Conservation (phyloP, 2,113 vertebrate genomes). For the Hymenochirus boettgeri region DNA sequence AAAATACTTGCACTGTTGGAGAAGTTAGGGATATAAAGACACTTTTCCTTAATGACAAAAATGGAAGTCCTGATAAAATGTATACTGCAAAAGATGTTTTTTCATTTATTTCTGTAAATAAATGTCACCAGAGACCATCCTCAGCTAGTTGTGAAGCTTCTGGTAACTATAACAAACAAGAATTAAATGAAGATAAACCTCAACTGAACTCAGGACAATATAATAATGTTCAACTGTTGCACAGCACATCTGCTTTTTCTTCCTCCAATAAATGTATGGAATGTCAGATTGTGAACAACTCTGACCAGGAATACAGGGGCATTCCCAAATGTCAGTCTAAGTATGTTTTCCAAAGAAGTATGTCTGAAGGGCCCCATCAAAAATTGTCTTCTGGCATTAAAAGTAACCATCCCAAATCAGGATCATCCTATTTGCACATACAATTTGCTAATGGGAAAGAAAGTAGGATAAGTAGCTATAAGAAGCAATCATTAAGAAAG, state of each 20-base stretch:
- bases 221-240: constrained; percentile 59
- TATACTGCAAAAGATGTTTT: constrained; percentile 62
- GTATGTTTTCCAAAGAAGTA: constrained; percentile 78
- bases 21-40: constrained; percentile 73
- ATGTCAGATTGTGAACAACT: constrained; percentile 45
- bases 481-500: constrained; percentile 54
- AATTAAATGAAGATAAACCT: constrained; percentile 44
- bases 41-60: constrained; percentile 64
- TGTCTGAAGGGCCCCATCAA: constrained; percentile 78
- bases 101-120: constrained; percentile 68
- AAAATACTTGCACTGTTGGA: constrained; percentile 50
- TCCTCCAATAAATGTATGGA: constrained; percentile 58
- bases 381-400: constrained; percentile 77
- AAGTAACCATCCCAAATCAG: constrained; percentile 60
- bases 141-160: constrained; percentile 52
- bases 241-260: constrained; percentile 64
- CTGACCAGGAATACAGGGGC: constrained; percentile 54
- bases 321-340: constrained; percentile 55
- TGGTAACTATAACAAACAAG: constrained; percentile 50
- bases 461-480: constrained; percentile 55
- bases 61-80: constrained; percentile 52
- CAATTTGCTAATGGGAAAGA: constrained; percentile 75
- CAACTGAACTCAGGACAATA: constrained; percentile 47
- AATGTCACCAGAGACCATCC: constrained; percentile 65
- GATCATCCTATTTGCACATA: constrained; percentile 82